Evolutionary conservation across 2,113 vertebrate species (phyloP).

Genomic region (Tringa solitaria): DNA sequence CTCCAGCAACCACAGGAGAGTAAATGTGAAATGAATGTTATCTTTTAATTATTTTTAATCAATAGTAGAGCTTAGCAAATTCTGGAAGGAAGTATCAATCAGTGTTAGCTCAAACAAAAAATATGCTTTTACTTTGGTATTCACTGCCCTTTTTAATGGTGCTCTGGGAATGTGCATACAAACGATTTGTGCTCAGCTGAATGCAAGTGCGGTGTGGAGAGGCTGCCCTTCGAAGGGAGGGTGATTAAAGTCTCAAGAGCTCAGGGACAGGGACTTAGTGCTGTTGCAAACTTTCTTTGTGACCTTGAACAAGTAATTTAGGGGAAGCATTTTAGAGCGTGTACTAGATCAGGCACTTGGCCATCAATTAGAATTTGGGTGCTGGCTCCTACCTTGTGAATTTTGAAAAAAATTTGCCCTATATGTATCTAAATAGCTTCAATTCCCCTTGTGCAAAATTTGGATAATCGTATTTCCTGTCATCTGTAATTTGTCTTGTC

Average conservation of each 20-base stretch:
- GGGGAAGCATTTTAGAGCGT: neutral
- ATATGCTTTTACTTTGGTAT: neutral
- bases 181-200: neutral
- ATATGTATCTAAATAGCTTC: neutral
- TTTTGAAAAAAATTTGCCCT: neutral
- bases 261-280: neutral
- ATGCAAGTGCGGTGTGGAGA: accelerated
- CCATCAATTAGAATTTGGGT: neutral
- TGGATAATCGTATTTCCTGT: neutral
- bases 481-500: neutral
- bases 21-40: constrained; percentile 10
- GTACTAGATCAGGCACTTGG: neutral
- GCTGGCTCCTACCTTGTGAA: neutral
- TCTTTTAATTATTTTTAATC: constrained; percentile 27
- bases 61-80: neutral
- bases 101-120: neutral
- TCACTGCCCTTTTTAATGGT: neutral
- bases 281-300: neutral
- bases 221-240: neutral
- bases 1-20: neutral
- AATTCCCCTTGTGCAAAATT: neutral
- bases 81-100: neutral
- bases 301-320: neutral
- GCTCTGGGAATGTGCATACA: neutral
- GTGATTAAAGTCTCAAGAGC: neutral